Evolutionary conservation across 1,140 invertebrate species (phyloP), one percentile per base, ranked within the genome.

Genomic region (Tenebrio molitor): DNA sequence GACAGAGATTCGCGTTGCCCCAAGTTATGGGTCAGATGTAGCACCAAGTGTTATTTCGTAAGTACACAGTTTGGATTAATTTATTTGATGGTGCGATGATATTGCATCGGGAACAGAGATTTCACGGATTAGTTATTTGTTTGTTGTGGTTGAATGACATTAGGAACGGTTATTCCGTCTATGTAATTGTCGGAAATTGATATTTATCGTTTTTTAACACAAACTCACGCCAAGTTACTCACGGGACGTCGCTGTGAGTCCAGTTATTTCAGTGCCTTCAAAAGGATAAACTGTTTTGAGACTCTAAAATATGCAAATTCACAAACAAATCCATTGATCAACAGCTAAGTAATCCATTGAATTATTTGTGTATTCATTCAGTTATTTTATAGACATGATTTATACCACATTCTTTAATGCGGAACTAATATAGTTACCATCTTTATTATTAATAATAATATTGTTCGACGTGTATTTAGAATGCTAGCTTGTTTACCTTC

Each of bases 41-140:
- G 50, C 50, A 53, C 50, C 50, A 29, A 58, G 50, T 58, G 50
- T 29, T 58, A 58, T 58, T 58, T 58, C 25, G 23, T 58, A 58
- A 58, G 46, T 53, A 53, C 46, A n/a, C 46, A 29, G 50, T 15
- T 29, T 29, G 50, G 50, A 58, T 58, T 58, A 58, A 58, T 58
- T 58, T 58, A 58, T 53, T 53, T 25, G 16, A 53, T 53, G 46
- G 16, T 21, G 46, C 46, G 46, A 53, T 53, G 16, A 23, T 21
- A 53, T 53, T 39, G 36, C 36, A 39, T 5, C 4, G 36, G 36
- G n/a, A 39, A 39, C 46, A 17, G 19, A 53, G 46, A 53, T 23
- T 53, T 53, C 19, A 21, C 17, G 46, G 46, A 53, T 53, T 53
- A 53, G 21, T 53, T 46, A 46, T 15, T 46, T 19, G 42, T 15